These are phyloP conservation scores for Cathartes aura DNA, from an alignment of 2,113 vertebrate species.

Conservation along the genomic window DNA sequence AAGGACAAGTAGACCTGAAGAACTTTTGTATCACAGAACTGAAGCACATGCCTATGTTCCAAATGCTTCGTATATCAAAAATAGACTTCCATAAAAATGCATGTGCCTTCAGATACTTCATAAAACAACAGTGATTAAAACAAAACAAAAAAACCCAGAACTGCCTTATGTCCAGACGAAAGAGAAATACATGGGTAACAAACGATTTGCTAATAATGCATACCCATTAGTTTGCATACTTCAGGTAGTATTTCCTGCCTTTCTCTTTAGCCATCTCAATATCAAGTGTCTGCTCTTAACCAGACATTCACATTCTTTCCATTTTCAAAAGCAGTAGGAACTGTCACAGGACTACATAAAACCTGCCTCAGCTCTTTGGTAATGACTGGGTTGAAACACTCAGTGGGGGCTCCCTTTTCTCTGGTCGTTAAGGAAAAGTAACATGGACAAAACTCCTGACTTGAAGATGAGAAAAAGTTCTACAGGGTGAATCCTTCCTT, in stretches of 20 bases:
- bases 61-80: neutral
- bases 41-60: neutral
- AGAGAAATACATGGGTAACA: neutral
- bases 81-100: neutral
- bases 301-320: neutral
- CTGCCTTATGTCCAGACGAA: neutral
- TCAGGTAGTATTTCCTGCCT: neutral
- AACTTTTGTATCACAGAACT: neutral
- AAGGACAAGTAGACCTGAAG: neutral
- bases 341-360: neutral
- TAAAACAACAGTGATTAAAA: neutral
- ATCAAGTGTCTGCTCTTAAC: neutral
- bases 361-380: neutral
- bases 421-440: neutral
- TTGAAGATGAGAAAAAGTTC: neutral
- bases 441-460: neutral
- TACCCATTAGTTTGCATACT: neutral
- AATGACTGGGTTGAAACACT: neutral
- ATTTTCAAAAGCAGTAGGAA: neutral
- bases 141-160: neutral
- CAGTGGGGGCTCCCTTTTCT: neutral
- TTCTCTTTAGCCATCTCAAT: neutral
- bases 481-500: neutral
- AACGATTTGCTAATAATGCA: neutral
- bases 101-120: neutral